Evolutionary conservation across 2,888 invertebrate species (phyloP), one percentile per base, ranked within the genome.

Genomic region (Himalopsyche japonica): DNA sequence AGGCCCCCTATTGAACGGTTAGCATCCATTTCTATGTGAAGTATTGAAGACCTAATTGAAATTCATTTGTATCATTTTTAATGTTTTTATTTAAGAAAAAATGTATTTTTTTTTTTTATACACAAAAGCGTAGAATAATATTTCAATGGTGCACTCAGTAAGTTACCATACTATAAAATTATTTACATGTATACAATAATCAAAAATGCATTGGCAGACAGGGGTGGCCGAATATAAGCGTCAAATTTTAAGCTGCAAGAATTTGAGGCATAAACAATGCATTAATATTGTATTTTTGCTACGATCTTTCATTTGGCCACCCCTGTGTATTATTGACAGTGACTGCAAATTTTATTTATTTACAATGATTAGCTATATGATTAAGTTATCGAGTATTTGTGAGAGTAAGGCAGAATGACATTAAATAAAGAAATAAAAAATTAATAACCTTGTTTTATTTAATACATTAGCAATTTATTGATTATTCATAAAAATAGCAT

Each of bases 151-250:
- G 83, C 82, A 85, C 86, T 84, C 86, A 86, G 80, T 84, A 81
- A 82, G 82, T 86, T 86, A 80, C 82, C 82, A 84, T 83, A 82
- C 81, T 85, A 82, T 79, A 85, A 79, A 82, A 85, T 70, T 85
- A 85, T 83, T 32, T 85, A 85, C 85, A 84, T 79, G 76, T 76
- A 82, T 70, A 82, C 76, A 47, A 27, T 27, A 48, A 48, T 76
- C 70, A 27, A 82, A 82, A 70, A 70, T 70, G 70, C 70, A 70
- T 70, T 70, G 70, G 30, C 30, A 70, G 27, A 70, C 70, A 70
- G 70, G 70, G 70, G 30, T 27, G 70, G 70, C 70, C 70, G 27
- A 70, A 70, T 27, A 70, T 70, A 70, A 70, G 64, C 4, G 5
- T 15, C 4, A 27, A 20, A 27, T 70, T 70, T 70, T 70, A 15